Conservation (phyloP, 1,140 invertebrate genomes). For the Drosophila parvula region DNA sequence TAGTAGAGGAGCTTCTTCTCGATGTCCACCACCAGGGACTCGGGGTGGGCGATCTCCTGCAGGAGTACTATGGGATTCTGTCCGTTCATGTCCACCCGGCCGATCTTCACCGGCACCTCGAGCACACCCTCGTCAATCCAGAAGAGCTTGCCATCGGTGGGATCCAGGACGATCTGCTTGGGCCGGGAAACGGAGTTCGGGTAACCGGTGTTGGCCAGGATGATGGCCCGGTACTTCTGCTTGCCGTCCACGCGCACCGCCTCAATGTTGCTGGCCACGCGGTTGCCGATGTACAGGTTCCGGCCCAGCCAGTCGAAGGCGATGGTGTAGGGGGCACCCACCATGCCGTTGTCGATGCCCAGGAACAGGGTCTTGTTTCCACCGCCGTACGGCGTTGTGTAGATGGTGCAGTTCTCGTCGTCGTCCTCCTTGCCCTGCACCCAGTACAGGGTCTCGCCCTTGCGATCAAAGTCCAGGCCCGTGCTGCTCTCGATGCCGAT, state of each 20-base stretch:
- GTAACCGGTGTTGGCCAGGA: constrained; percentile 96
- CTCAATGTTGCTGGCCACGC: constrained; percentile 96
- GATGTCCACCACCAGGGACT: constrained; percentile 94
- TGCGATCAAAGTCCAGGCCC: constrained; percentile 96
- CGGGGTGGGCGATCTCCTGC: constrained; percentile 88
- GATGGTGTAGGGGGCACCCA: constrained; percentile 95
- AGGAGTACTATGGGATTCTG: constrained; percentile 89
- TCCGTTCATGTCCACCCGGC: constrained; percentile 97
- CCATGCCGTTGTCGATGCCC: constrained; percentile 90
- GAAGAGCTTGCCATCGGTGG: constrained; percentile 94
- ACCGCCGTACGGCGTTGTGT: constrained; percentile 92
- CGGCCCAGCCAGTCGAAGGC: constrained; percentile 98
- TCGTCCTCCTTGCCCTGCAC: constrained; percentile 91
- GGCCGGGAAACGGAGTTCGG: constrained; percentile 94
- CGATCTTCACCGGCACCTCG: constrained; percentile 96
- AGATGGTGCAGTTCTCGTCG: constrained; percentile 92
- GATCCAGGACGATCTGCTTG: constrained; percentile 94
- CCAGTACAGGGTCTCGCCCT: constrained; percentile 93
- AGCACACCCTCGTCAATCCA: constrained; percentile 98
- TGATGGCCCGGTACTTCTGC: constrained; percentile 92
- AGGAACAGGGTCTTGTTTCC: constrained; percentile 95
- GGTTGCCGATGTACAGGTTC: constrained; percentile 97
- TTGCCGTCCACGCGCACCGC: constrained; percentile 95
- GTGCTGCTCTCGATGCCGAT: constrained; percentile 95
- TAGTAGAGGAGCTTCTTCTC: constrained; percentile 94